phyloP scores from a whole-genome alignment of 2,888 invertebrate species.

The Cephus nigrinus region DNA sequence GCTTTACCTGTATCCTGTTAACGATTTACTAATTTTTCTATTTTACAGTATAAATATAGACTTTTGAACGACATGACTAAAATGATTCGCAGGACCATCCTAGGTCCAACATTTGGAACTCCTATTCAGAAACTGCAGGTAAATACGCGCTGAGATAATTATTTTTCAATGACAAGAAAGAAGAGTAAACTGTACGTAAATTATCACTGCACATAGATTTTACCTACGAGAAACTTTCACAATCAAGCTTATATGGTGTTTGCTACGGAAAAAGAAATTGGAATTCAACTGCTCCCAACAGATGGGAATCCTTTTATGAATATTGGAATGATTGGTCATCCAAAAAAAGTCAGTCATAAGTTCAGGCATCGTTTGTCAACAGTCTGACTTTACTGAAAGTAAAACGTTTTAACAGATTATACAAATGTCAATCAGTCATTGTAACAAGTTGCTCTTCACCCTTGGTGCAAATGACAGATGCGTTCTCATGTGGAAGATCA shows the following conservation, averaged over 20 bases:
- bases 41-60: constrained; percentile 72
- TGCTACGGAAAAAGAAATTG: constrained; percentile 74
- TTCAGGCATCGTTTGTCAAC: neutral
- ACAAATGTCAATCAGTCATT: constrained; percentile 62
- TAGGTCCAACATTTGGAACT: constrained; percentile 77
- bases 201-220: constrained; percentile 49
- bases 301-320: constrained; percentile 82
- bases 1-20: neutral
- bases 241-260: constrained; percentile 71
- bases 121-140: constrained; percentile 70
- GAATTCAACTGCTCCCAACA: constrained; percentile 76
- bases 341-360: constrained; percentile 68
- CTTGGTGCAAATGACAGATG: constrained; percentile 69
- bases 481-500: constrained; percentile 72
- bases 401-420: constrained; percentile 53
- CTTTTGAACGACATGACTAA: constrained; percentile 73
- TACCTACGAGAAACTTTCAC: constrained; percentile 54
- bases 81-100: constrained; percentile 74
- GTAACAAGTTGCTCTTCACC: constrained; percentile 70
- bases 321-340: constrained; percentile 75
- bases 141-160: constrained; percentile 8
- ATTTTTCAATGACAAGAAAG: neutral
- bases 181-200: neutral
- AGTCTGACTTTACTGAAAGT: constrained; percentile 2
- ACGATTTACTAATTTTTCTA: neutral